Conservation (phyloP, 2,888 invertebrate species). For the Pollenia griseotomentosa region DNA sequence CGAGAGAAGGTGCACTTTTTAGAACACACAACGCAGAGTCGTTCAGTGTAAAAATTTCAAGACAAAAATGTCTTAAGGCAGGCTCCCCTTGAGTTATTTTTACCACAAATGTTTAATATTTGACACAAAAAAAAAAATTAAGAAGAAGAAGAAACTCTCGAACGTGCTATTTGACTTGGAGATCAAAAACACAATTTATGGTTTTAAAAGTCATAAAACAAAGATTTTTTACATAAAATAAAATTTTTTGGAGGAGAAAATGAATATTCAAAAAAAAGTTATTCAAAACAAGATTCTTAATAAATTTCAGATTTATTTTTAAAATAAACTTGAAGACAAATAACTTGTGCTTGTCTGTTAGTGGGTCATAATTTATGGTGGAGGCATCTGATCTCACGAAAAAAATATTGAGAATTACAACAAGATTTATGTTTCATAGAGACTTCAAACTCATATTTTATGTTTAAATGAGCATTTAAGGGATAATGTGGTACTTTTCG, state of each 20-base stretch:
- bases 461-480: not conserved
- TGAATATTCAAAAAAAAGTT: not conserved
- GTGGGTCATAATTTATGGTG: slow-evolving; percentile 64
- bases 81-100: slow-evolving; percentile 63
- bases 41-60: slow-evolving; percentile 1
- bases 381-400: slow-evolving; percentile 8
- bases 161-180: slow-evolving; percentile 19
- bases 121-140: slow-evolving; percentile 43
- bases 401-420: not conserved
- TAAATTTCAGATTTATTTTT: slow-evolving; percentile 54
- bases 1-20: slow-evolving; percentile 56
- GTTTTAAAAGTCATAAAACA: slow-evolving; percentile 48
- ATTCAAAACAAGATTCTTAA: slow-evolving; percentile 22
- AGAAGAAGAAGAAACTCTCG: not conserved
- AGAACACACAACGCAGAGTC: slow-evolving; percentile 11
- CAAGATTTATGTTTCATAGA: slow-evolving; percentile 26
- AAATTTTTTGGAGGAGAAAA: not conserved
- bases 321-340: slow-evolving; percentile 65
- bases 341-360: slow-evolving; percentile 60
- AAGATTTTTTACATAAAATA: slow-evolving; percentile 43
- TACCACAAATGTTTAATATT: slow-evolving; percentile 40
- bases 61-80: not conserved
- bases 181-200: slow-evolving; percentile 61
- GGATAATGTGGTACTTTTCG: not conserved
- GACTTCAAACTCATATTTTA: not conserved